Percentiles rank a stretch among this genome's conserved stretches.
phyloP scores from a whole-genome alignment of 2,113 vertebrate species.

The Athene cunicularia region DNA sequence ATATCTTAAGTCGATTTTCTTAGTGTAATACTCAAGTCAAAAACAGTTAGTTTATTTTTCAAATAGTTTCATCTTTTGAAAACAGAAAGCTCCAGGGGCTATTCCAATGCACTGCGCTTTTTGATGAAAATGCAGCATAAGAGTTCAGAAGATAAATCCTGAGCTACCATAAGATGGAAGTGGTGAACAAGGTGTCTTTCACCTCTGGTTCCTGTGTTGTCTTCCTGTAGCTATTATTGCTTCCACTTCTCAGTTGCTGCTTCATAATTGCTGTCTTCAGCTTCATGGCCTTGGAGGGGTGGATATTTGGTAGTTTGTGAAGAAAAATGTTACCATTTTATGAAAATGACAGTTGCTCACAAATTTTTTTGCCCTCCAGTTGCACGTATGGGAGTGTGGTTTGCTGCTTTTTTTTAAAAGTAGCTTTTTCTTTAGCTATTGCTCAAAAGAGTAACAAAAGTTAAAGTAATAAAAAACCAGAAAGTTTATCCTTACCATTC shows the following conservation, averaged over 20 bases:
- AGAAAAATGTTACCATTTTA: background rate
- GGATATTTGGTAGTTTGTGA: background rate
- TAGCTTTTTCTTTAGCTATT: background rate
- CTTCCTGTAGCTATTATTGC: background rate
- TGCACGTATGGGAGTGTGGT: background rate
- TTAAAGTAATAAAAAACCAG: background rate
- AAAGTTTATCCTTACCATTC: background rate
- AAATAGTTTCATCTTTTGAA: background rate
- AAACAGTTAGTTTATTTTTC: background rate
- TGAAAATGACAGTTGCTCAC: background rate
- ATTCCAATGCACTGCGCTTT: background rate
- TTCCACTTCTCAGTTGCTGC: background rate
- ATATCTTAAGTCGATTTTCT: background rate
- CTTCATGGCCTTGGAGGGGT: background rate
- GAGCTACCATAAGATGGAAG: background rate
- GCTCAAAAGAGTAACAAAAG: background rate
- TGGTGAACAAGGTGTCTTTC: background rate
- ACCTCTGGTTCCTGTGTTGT: background rate
- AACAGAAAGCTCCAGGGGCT: background rate
- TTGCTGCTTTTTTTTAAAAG: background rate
- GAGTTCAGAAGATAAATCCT: background rate
- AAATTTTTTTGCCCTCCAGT: background rate
- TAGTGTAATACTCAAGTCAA: background rate
- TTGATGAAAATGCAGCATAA: background rate
- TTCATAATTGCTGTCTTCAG: background rate